Conservation (phyloP, 2,888 invertebrate species). For the Lutraria lutraria region DNA sequence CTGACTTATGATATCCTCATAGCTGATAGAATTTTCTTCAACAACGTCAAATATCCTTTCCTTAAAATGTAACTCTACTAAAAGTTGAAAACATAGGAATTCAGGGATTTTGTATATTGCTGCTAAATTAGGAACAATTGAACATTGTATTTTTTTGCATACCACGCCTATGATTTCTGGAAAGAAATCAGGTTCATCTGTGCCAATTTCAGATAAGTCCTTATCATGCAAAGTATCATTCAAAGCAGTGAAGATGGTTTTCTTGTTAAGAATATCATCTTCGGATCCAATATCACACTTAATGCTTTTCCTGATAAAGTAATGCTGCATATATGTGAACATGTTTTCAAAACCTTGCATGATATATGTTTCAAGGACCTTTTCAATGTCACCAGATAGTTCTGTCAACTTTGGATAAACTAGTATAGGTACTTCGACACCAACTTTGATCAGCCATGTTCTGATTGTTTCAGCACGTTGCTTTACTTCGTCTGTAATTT, state of each 20-base stretch:
- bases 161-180: background rate
- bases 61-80: background rate
- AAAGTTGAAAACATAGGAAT: conserved; percentile 3
- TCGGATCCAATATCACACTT: background rate
- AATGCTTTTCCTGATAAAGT: background rate
- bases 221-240: background rate
- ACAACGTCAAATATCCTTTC: background rate
- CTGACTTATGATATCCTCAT: background rate
- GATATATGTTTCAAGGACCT: background rate
- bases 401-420: background rate
- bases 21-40: background rate
- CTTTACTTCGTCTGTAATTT: background rate
- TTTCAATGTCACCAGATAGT: background rate
- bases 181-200: background rate
- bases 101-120: background rate
- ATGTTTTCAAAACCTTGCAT: background rate
- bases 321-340: background rate
- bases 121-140: background rate
- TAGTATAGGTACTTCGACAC: background rate
- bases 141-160: background rate
- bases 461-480: background rate
- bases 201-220: background rate
- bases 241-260: background rate
- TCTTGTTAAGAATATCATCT: background rate
- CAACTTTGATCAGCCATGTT: background rate